Percentiles rank a stretch among this genome's conserved stretches.
phyloP scores from a whole-genome alignment of 1,140 invertebrate genomes.

The Holcopasites calliopsidis region DNA sequence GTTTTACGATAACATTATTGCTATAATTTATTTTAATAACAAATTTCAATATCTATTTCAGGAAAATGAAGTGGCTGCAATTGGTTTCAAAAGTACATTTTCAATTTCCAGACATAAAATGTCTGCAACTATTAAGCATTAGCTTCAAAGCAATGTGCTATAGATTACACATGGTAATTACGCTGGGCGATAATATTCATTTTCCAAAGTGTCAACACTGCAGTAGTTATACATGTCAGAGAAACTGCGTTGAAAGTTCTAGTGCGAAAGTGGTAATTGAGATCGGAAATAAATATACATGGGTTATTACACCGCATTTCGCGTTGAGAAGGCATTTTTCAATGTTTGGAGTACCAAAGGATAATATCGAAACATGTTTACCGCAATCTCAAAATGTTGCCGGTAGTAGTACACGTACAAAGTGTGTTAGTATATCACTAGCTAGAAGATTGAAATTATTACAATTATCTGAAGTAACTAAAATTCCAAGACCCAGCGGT shows the following conservation, averaged over 20 bases:
- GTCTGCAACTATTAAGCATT: conserved; percentile 74
- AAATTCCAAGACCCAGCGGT: conserved; percentile 73
- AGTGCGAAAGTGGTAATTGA: conserved; percentile 78
- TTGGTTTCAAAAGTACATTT: conserved; percentile 76
- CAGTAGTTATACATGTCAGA: conserved; percentile 77
- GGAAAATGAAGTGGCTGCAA: conserved; percentile 79
- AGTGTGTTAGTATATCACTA: conserved; percentile 72
- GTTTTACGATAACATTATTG: neutral
- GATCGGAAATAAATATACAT: conserved; percentile 80
- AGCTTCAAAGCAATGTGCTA: conserved; percentile 79
- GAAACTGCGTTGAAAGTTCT: conserved; percentile 77
- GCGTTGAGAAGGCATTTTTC: conserved; percentile 76
- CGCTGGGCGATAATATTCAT: conserved; percentile 71
- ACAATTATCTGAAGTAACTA: conserved; percentile 71
- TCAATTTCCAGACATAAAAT: conserved; percentile 77
- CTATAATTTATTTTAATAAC: neutral
- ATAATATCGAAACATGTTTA: conserved; percentile 71
- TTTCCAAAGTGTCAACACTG: conserved; percentile 78
- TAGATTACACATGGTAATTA: conserved; percentile 76
- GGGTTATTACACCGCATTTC: conserved; percentile 77
- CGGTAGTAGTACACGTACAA: conserved; percentile 68
- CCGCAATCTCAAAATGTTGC: conserved; percentile 64
- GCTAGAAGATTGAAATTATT: conserved; percentile 73
- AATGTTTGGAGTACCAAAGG: conserved; percentile 78
- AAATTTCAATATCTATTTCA: no score